These are phyloP conservation scores for Lasioglossum malachurum DNA, from an alignment of 2,888 invertebrate genomes.

Conservation along the genomic window DNA sequence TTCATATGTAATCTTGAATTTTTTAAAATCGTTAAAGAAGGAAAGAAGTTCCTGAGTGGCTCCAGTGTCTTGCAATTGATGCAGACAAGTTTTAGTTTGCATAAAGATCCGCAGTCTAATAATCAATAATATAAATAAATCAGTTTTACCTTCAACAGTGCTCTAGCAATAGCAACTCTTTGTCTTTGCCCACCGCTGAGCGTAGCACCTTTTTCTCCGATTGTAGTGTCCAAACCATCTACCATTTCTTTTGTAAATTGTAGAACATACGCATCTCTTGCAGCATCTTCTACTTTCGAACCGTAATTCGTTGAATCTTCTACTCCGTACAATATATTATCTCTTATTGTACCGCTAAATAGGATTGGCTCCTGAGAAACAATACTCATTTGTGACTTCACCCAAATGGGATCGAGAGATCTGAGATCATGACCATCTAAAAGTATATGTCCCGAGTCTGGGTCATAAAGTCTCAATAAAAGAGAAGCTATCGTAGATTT, in stretches of 20 bases:
- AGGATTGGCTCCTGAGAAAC: conserved; percentile 97
- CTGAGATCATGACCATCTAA: conserved; percentile 92
- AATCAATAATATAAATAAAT: conserved; percentile 1
- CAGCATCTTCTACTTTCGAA: conserved; percentile 86
- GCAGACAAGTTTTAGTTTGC: too few relatives aligned
- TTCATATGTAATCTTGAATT: too few relatives aligned
- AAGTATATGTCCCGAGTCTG: conserved; percentile 89
- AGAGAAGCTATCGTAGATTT: conserved; percentile 96
- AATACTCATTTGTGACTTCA: conserved; percentile 94
- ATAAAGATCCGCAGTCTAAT: neutral
- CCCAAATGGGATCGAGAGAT: conserved; percentile 92
- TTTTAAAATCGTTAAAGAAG: too few relatives aligned
- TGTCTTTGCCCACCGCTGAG: conserved; percentile 98
- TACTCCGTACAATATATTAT: conserved; percentile 96
- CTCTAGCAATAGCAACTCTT: conserved; percentile 96
- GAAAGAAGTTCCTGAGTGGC: too few relatives aligned
- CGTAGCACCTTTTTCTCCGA: conserved; percentile 95
- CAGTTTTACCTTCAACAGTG: conserved; percentile 91
- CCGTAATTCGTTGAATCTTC: conserved; percentile 86
- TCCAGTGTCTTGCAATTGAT: too few relatives aligned
- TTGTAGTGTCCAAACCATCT: conserved; percentile 92
- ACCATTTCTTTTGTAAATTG: conserved; percentile 90
- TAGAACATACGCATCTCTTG: conserved; percentile 93
- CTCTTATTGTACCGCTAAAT: conserved; percentile 95
- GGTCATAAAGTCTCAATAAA: conserved; percentile 95